A percentile compares a stretch with the other conserved stretches of the same genome.
Evolutionary conservation across 2,888 invertebrate species (phyloP).

Genomic region (Cheiracanthium punctorium): DNA sequence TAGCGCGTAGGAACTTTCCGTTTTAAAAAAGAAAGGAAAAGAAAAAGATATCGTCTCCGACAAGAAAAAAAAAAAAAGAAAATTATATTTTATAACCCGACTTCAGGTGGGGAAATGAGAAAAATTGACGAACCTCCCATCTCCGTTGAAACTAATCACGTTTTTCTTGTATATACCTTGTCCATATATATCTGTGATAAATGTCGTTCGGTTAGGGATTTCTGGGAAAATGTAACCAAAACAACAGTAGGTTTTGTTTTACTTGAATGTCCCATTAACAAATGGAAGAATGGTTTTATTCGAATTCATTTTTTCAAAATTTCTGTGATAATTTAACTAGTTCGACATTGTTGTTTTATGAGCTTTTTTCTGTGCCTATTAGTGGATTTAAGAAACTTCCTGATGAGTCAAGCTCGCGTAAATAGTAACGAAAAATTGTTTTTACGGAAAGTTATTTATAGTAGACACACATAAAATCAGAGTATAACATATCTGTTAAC

Average conservation of each 20-base stretch:
- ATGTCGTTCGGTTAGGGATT: slow-evolving; percentile 17
- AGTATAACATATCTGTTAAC: slow-evolving; percentile 51
- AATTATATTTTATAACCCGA: slow-evolving; percentile 49
- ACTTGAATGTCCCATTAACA: not conserved
- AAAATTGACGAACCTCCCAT: slow-evolving; percentile 14
- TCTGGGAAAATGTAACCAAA: not conserved
- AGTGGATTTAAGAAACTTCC: slow-evolving; percentile 45
- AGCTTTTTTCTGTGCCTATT: slow-evolving; percentile 66
- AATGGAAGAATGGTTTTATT: slow-evolving; percentile 9
- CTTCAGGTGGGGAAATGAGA: slow-evolving; percentile 4
- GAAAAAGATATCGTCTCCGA: too few species aligned
- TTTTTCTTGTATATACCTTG: slow-evolving; percentile 35
- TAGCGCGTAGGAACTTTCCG: slow-evolving; percentile 9
- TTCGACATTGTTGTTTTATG: slow-evolving; percentile 53
- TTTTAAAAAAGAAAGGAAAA: too few species aligned
- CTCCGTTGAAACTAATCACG: slow-evolving; percentile 10
- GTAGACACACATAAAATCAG: slow-evolving; percentile 17
- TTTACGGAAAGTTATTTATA: slow-evolving; percentile 27
- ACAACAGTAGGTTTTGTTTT: slow-evolving; percentile 1
- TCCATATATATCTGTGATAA: slow-evolving; percentile 65
- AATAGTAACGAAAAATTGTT: slow-evolving; percentile 23
- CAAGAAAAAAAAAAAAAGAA: too few species aligned
- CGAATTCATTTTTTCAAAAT: slow-evolving; percentile 38
- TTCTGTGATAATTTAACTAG: slow-evolving; percentile 62
- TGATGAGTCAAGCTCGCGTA: slow-evolving; percentile 25